Base-by-base conservation (phyloP, 2,797 vertebrate species). In the Corythornis leucogaster region DNA sequence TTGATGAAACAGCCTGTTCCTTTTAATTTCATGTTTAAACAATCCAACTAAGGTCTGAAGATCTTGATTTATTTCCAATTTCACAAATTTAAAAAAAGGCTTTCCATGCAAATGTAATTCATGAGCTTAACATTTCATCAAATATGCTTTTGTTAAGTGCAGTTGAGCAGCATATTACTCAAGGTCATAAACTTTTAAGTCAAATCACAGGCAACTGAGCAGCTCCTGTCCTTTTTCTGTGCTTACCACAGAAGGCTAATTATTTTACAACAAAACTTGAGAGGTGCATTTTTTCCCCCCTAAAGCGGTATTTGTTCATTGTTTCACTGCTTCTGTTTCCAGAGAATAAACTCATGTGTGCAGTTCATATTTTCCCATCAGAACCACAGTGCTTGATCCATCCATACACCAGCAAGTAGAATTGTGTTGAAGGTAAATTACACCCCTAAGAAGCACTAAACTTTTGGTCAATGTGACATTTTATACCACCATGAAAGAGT, bases 181-280 rank as follows among this genome's bases (percentile, higher is more conserved):
- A 92, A 87, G 95, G 96, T 96, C 96, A 96, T 94, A 95, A 96
- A 96, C 94, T 90, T 91, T 92, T 46, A 95, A 94, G 93, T 94
- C 81, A 87, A 96, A 96, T 95, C 85, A 85, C 81, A 95, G 81
- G 92, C 95, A 94, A 93, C 78, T 67, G 62, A 94, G 71, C 83
- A 93, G 81, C 81, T 94, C 92, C 96, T 90, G 85, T 89, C 88
- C 90, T 86, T 90, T 86, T 90, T 68, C 89, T 54, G 62, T 1
- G 10, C 74, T 92, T 90, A 57, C 87, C 88, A 95, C 94, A 96
- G 87, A 95, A 91, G 95, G 81, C 89, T 95, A 97, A 96, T 96
- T 96, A 97, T 91, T 96, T 95, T 62, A 87, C 79, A 92, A 93
- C 92, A 95, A 93, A 94, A 96, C 88, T 89, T 87, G 59, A 94